Evolutionary conservation across 2,113 vertebrate species (phyloP).

Genomic region (Podarcis raffonei): DNA sequence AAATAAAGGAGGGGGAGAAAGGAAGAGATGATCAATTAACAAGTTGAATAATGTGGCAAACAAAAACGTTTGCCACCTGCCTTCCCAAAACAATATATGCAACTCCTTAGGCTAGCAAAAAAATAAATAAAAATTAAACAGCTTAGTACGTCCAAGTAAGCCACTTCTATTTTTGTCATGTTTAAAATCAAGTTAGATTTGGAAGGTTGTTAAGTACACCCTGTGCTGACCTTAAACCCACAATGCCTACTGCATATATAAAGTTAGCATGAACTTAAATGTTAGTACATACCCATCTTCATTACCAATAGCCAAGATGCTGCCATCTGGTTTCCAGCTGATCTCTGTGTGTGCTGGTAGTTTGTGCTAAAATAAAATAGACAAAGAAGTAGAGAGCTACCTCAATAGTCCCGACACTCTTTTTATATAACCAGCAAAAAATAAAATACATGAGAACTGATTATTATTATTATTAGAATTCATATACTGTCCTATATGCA

Average conservation of each 20-base stretch:
- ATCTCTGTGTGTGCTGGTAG: slow-evolving; percentile 91
- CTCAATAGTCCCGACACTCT: neutral
- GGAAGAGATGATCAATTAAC: slow-evolving; percentile 17
- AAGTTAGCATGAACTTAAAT: neutral
- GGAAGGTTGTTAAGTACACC: neutral
- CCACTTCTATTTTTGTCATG: neutral
- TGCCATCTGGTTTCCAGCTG: slow-evolving; percentile 94
- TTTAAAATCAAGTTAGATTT: neutral
- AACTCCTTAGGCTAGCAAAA: neutral
- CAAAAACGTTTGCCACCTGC: neutral
- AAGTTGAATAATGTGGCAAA: neutral
- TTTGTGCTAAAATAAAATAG: slow-evolving; percentile 84
- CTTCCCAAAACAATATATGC: neutral
- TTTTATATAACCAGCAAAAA: neutral
- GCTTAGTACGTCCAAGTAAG: neutral
- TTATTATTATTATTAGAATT: no score
- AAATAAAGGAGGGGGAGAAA: neutral
- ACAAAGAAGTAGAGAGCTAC: neutral
- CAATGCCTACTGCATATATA: neutral
- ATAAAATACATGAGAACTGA: neutral
- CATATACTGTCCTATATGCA: no score
- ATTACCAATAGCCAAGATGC: slow-evolving; percentile 90
- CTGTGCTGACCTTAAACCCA: neutral
- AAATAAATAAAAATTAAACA: neutral
- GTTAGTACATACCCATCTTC: slow-evolving; percentile 91